phyloP scores from a whole-genome alignment of 2,113 vertebrate genomes.

The Sarotherodon lohbergeri region DNA sequence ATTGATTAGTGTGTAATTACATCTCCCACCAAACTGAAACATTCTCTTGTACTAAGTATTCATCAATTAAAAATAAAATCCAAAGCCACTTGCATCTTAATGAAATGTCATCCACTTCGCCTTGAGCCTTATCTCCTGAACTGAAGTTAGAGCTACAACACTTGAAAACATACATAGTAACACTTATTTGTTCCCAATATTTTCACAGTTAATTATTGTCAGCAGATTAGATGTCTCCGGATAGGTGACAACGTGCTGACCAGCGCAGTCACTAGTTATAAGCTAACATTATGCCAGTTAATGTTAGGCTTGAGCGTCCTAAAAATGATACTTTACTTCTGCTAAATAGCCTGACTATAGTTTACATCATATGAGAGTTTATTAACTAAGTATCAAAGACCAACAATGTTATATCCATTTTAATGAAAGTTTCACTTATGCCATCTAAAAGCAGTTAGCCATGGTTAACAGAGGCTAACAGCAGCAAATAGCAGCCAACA shows the following conservation, averaged over 20 bases:
- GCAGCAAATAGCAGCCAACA: neutral
- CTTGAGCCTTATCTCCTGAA: neutral
- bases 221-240: neutral
- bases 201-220: neutral
- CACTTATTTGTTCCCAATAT: neutral
- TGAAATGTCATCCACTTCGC: neutral
- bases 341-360: neutral
- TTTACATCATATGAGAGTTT: neutral
- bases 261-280: neutral
- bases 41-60: neutral
- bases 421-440: neutral
- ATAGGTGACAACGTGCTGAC: neutral
- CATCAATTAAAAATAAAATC: neutral
- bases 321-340: neutral
- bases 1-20: neutral
- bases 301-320: neutral
- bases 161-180: neutral
- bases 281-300: neutral
- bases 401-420: neutral
- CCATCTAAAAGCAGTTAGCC: neutral
- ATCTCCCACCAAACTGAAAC: neutral
- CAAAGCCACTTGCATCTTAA: neutral
- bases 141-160: neutral
- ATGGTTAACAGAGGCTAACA: neutral
- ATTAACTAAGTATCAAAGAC: neutral